Conservation (phyloP, 2,113 vertebrate species). For the Naja naja region DNA sequence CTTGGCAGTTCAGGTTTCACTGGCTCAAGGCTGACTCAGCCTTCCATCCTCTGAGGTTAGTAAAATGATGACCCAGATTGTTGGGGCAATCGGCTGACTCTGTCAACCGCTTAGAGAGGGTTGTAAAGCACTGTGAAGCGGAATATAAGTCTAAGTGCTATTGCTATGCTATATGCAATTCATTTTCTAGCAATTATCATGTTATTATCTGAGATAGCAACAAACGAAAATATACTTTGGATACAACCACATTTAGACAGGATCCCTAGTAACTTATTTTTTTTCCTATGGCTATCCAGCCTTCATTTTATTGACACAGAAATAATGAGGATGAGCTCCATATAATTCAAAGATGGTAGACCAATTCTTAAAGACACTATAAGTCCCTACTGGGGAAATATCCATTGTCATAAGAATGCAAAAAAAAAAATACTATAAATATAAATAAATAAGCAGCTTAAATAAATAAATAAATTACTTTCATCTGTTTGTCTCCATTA, state of each 20-base stretch:
- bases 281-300: not conserved
- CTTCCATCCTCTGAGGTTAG: too few species aligned
- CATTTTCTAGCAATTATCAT: not conserved
- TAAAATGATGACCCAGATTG: too few species aligned
- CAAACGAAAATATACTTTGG: not conserved
- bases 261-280: not conserved
- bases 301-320: not conserved
- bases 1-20: too few species aligned
- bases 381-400: not conserved
- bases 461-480: slow-evolving; percentile 72
- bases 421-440: slow-evolving; percentile 35
- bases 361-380: not conserved
- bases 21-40: too few species aligned
- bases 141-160: too few species aligned
- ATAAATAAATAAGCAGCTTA: not conserved
- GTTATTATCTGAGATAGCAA: not conserved
- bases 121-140: too few species aligned
- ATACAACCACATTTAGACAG: not conserved
- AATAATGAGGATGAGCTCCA: not conserved
- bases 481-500: slow-evolving; percentile 94
- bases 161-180: too few species aligned
- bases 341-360: not conserved
- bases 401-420: slow-evolving; percentile 25
- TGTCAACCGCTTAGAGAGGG: too few species aligned
- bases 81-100: too few species aligned